Percentiles rank a stretch among this genome's conserved stretches.
phyloP scores from a whole-genome alignment of 2,797 vertebrate species.

The Rhynchonycteris naso region DNA sequence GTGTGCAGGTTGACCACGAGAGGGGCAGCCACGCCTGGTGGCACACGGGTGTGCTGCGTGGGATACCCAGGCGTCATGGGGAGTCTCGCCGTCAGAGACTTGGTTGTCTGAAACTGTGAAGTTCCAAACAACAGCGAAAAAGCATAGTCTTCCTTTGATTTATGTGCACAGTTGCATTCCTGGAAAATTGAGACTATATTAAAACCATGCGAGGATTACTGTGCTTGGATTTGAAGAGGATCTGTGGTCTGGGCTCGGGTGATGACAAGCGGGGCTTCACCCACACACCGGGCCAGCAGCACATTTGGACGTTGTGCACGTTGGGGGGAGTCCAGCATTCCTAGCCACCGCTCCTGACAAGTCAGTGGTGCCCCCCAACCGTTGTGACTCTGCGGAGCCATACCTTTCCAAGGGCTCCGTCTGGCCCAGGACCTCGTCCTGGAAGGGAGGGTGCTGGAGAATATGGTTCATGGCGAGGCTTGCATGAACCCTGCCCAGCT shows the following conservation, averaged over 20 bases:
- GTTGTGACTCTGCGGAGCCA: background rate
- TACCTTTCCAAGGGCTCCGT: background rate
- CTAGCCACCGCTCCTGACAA: background rate
- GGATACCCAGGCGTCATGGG: background rate
- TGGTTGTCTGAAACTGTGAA: background rate
- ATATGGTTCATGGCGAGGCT: too few species aligned
- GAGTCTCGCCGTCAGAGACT: background rate
- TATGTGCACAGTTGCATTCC: background rate
- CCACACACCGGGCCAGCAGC: background rate
- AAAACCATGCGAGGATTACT: background rate
- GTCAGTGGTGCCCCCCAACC: background rate
- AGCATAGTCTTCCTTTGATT: background rate
- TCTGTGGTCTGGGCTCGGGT: background rate
- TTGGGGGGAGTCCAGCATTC: too few species aligned
- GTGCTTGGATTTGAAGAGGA: background rate
- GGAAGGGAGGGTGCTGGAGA: background rate
- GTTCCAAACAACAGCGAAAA: background rate
- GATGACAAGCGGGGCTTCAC: background rate
- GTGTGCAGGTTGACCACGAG: background rate
- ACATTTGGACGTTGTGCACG: background rate
- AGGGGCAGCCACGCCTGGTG: background rate
- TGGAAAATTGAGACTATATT: constrained; percentile 19
- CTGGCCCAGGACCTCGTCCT: background rate
- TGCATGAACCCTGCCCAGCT: background rate
- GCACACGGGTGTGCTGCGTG: fast-evolving